phyloP scores from a whole-genome alignment of 2,797 vertebrate genomes.

The Gastrophryne carolinensis region DNA sequence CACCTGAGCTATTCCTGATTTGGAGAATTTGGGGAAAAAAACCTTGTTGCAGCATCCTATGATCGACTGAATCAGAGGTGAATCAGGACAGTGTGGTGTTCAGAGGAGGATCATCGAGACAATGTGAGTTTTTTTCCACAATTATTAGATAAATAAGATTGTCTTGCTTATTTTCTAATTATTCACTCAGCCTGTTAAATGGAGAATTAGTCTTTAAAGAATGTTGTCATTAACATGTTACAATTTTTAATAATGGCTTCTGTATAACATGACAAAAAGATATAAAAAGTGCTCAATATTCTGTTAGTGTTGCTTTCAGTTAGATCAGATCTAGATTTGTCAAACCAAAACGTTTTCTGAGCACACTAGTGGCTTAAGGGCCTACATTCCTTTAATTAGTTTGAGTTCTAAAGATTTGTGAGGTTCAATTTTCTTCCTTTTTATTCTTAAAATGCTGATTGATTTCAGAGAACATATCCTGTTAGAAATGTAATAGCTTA shows the following conservation, averaged over 20 bases:
- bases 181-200: not conserved
- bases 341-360: conserved; percentile 46
- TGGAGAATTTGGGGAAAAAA: too few relatives aligned
- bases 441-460: conserved; percentile 51
- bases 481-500: conserved; percentile 44
- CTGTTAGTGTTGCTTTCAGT: conserved; percentile 47
- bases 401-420: conserved; percentile 51
- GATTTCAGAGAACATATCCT: conserved; percentile 51
- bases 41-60: too few relatives aligned
- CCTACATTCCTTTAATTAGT: conserved; percentile 52
- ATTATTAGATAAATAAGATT: too few relatives aligned
- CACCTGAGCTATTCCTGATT: too few relatives aligned
- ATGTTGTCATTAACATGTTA: conserved; percentile 20
- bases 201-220: not conserved
- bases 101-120: too few relatives aligned
- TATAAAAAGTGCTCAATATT: conserved; percentile 45
- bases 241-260: conserved; percentile 18
- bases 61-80: too few relatives aligned
- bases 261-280: conserved; percentile 42
- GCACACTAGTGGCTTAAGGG: conserved; percentile 44
- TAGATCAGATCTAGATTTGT: conserved; percentile 51
- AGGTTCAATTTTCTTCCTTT: conserved; percentile 45
- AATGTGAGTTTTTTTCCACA: too few relatives aligned
- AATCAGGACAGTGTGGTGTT: too few relatives aligned
- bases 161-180: too few relatives aligned